A percentile compares a stretch with the other conserved stretches of the same genome.
These are phyloP conservation scores for Sylvilagus floridanus DNA, from an alignment of 2,797 vertebrate genomes.

Conservation along the genomic window DNA sequence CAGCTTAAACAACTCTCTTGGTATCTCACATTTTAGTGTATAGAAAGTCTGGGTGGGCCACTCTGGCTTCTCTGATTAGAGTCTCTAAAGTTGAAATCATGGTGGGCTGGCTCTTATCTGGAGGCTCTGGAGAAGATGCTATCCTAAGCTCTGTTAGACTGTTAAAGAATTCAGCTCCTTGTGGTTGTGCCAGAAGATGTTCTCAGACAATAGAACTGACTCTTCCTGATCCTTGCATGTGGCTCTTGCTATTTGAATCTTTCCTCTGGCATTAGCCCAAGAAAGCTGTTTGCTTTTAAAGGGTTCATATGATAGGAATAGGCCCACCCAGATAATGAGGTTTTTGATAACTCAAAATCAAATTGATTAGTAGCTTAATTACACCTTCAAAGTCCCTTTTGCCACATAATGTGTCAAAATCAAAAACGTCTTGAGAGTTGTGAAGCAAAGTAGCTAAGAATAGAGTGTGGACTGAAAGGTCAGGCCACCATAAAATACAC, in stretches of 20 bases:
- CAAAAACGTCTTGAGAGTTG: background rate
- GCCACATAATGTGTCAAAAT: background rate
- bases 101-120: background rate
- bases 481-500: too few relatives aligned
- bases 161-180: background rate
- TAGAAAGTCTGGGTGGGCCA: background rate
- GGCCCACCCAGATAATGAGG: background rate
- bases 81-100: background rate
- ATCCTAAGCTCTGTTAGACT: background rate
- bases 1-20: background rate
- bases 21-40: background rate
- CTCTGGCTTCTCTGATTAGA: background rate
- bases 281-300: background rate
- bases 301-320: background rate
- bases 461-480: too few relatives aligned
- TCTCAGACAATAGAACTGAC: background rate
- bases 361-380: background rate
- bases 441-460: background rate
- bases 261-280: background rate
- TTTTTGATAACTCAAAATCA: constrained; percentile 26
- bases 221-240: background rate
- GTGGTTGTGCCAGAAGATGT: background rate
- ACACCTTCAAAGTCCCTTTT: background rate
- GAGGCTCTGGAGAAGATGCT: background rate
- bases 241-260: background rate